Base-by-base conservation (phyloP, 2,888 invertebrate genomes). In the Hyalella azteca region DNA sequence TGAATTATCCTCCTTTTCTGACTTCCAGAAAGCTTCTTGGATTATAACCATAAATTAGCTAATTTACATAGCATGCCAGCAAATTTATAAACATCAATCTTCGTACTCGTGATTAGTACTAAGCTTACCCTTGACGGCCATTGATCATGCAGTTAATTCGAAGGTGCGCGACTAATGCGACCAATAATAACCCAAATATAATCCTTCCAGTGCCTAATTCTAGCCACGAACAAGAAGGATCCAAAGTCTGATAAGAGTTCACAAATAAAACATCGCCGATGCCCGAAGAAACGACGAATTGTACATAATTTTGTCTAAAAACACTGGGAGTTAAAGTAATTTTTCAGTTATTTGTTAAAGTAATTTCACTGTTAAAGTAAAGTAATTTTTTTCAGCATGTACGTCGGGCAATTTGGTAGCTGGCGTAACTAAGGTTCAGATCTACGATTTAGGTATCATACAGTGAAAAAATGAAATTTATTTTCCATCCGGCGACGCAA, bases 71-170 rank as follows among this genome's bases (percentile, higher is more conserved):
- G 66, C 29, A n/a, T 66, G 66, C 66, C 66, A 29, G 22, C 19
- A 36, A 66, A 66, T 66, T 66, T 66, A 66, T 66, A 29, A 66
- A 66, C 66, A 29, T 66, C 36, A n/a, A 66, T 66, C 66, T 66
- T 66, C 66, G 66, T 66, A 29, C 36, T 66, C 19, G 66, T 66
- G 32, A 29, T 66, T 32, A 66, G 32, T 66, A 39, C 29, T 36
- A 36, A 66, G 66, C 19, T 19, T 66, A 7, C 36, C 11, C 66
- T 36, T 66, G 66, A 66, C 66, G 22, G 7, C 66, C 66, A 66
- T 66, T 66, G 36, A 66, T 66, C 66, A 66, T 66, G 36, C 19
- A 29, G n/a, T 66, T 66, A 66, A 66, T 66, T 36, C 19, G 66
- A 29, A 36, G 66, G 66, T 66, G 66, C 66, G 36, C 66, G 66